These are phyloP conservation scores for Drosophila atripex DNA, from an alignment of 2,888 invertebrate species.

Conservation along the genomic window DNA sequence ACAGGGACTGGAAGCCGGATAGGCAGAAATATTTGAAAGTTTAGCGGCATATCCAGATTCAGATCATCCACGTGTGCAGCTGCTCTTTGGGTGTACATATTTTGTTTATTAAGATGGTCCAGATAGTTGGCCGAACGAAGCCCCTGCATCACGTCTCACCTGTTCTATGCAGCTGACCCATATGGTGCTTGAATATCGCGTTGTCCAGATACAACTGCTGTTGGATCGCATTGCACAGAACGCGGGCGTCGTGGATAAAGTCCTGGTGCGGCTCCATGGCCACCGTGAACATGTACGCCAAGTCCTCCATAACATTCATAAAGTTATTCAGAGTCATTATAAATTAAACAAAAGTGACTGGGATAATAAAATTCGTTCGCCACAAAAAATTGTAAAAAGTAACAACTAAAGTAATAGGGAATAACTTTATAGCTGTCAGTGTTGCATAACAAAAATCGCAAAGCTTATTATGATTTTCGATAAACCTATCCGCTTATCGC, in stretches of 20 bases:
- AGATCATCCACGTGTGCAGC: constrained; percentile 33
- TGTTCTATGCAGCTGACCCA: constrained; percentile 20
- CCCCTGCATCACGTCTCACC: constrained; percentile 25
- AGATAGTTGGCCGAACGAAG: not conserved
- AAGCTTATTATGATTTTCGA: not conserved
- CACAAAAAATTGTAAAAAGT: not conserved
- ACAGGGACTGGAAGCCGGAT: constrained; percentile 42
- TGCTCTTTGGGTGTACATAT: constrained; percentile 8
- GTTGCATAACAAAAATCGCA: not conserved
- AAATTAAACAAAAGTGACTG: not conserved
- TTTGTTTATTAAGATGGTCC: not conserved
- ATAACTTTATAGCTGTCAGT: not conserved
- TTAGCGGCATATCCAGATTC: constrained; percentile 43
- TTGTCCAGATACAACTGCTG: constrained; percentile 1
- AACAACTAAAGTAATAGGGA: not conserved
- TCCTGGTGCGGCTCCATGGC: constrained; percentile 18
- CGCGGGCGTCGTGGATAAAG: constrained; percentile 28
- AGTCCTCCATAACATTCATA: constrained; percentile 13
- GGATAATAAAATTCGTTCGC: not conserved
- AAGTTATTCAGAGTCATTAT: constrained; percentile 26
- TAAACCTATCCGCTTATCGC: not conserved
- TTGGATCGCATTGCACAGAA: constrained; percentile 8
- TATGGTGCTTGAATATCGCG: constrained; percentile 17
- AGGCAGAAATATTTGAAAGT: constrained; percentile 56
- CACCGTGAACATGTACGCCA: constrained; percentile 11